Conservation (phyloP, 2,888 invertebrate species). For the Drosophila engyochracea region DNA sequence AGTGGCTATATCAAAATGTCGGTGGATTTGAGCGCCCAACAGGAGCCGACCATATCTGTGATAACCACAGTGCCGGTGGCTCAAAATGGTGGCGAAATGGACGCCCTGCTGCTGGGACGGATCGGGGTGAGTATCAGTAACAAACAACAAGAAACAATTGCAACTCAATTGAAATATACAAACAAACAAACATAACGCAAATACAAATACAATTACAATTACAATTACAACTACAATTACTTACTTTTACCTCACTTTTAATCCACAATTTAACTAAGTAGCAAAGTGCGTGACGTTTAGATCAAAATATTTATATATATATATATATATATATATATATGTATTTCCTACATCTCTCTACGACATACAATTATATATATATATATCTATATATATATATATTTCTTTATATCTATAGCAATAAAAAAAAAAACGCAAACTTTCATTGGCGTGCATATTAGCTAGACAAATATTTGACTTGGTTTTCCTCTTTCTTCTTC, state of each 20-base stretch:
- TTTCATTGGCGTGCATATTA: conserved; percentile 69
- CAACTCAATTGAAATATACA: conserved; percentile 12
- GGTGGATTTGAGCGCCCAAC: conserved; percentile 82
- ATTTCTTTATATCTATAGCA: conserved; percentile 9
- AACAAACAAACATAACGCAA: conserved; percentile 18
- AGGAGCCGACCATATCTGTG: conserved; percentile 84
- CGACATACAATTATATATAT: neutral
- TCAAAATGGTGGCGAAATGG: conserved; percentile 90
- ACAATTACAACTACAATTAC: conserved; percentile 31
- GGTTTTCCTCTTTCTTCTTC: conserved; percentile 43
- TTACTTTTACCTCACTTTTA: conserved; percentile 17
- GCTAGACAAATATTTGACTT: conserved; percentile 72
- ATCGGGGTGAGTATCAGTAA: conserved; percentile 89
- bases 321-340: conserved; percentile 3
- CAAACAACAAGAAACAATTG: neutral
- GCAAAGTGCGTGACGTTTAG: conserved; percentile 69
- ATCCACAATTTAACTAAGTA: conserved; percentile 59
- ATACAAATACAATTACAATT: conserved; percentile 16
- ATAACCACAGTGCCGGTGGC: conserved; percentile 84
- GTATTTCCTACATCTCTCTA: neutral
- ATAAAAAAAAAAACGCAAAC: conserved; percentile 18
- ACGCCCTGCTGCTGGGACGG: conserved; percentile 91
- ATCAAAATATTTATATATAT: conserved; percentile 7
- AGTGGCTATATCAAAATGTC: conserved; percentile 73
- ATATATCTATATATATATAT: neutral